phyloP scores from a whole-genome alignment of 2,888 invertebrate genomes.

The Caenorhabditis angaria region DNA sequence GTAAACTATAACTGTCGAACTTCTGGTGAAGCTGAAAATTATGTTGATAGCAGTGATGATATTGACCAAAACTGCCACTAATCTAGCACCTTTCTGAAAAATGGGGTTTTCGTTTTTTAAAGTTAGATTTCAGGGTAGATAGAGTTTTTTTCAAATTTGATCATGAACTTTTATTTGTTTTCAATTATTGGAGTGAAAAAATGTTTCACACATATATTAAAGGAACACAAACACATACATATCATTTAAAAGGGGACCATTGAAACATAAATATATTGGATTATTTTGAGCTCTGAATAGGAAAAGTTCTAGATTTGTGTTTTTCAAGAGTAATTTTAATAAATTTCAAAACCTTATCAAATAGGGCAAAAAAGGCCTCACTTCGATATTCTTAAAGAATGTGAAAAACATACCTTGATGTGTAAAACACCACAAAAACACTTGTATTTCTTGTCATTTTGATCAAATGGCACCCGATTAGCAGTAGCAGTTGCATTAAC shows the following conservation, averaged over 20 bases:
- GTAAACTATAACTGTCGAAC: constrained; percentile 50
- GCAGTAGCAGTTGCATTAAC: constrained; percentile 36
- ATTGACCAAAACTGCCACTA: constrained; percentile 52
- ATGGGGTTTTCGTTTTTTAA: constrained; percentile 8
- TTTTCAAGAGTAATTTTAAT: too few species aligned
- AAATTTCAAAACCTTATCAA: too few species aligned
- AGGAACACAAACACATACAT: not conserved
- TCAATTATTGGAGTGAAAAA: not conserved
- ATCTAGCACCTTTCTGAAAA: constrained; percentile 55
- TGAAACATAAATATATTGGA: not conserved
- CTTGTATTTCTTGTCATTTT: constrained; percentile 59
- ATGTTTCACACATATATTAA: not conserved
- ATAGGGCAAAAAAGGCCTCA: not conserved
- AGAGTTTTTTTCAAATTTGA: constrained; percentile 1
- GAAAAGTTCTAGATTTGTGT: not conserved
- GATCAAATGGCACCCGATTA: constrained; percentile 55
- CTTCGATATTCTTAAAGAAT: not conserved
- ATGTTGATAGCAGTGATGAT: constrained; percentile 52
- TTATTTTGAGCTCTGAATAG: not conserved
- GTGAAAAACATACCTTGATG: constrained; percentile 40
- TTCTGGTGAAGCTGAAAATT: constrained; percentile 58
- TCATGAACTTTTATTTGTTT: not conserved
- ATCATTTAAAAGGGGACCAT: not conserved
- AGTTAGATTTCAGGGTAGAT: not conserved
- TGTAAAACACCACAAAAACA: constrained; percentile 55